These are phyloP conservation scores for Tenodera sinensis DNA, from an alignment of 2,888 invertebrate genomes.

Conservation along the genomic window DNA sequence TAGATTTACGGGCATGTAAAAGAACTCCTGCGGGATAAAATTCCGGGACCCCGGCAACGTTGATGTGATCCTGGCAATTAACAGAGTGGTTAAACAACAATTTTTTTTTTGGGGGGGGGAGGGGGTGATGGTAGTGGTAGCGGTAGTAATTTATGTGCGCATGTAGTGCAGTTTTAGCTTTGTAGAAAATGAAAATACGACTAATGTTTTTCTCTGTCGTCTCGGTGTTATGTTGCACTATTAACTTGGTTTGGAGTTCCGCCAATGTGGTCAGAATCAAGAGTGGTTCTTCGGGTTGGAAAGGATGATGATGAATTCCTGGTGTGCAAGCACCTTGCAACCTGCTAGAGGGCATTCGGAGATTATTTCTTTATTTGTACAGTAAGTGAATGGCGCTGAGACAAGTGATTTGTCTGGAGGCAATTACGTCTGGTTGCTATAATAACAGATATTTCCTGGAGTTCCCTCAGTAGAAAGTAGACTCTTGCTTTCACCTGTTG, in stretches of 20 bases:
- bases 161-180: too few species aligned
- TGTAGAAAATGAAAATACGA: too few species aligned
- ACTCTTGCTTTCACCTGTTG: background rate
- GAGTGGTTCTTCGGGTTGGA: background rate
- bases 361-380: background rate
- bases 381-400: background rate
- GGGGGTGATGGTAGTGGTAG: too few species aligned
- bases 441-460: background rate
- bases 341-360: background rate
- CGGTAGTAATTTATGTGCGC: too few species aligned
- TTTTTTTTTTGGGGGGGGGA: too few species aligned
- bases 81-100: too few species aligned
- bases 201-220: too few species aligned
- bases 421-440: background rate
- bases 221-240: background rate
- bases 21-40: too few species aligned
- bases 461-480: background rate
- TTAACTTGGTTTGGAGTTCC: background rate
- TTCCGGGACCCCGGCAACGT: too few species aligned
- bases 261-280: background rate
- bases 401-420: background rate
- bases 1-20: too few species aligned
- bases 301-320: background rate
- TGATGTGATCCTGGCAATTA: too few species aligned
- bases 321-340: background rate